Percentiles rank a stretch among this genome's conserved stretches.
These are phyloP conservation scores for Panzeria rudis DNA, from an alignment of 2,888 invertebrate species.

Conservation along the genomic window DNA sequence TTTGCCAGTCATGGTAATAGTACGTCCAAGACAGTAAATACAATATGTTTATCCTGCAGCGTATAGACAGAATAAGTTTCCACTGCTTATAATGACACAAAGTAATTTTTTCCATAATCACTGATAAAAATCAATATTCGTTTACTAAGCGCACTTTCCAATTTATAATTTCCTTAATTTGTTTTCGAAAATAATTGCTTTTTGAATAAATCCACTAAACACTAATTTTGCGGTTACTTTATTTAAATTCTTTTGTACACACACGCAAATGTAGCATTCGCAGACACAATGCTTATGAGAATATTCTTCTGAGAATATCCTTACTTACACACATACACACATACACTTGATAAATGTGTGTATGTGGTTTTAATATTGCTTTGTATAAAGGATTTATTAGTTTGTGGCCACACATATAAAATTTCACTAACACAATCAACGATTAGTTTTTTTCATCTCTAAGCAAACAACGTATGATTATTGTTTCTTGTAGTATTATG, in stretches of 20 bases:
- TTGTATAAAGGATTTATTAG: conserved; percentile 58
- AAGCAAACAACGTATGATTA: conserved; percentile 12
- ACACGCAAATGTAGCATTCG: conserved; percentile 2
- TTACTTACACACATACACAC: neutral
- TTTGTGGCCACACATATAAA: conserved; percentile 58
- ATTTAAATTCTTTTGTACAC: conserved; percentile 38
- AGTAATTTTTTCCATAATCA: no score
- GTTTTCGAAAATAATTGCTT: conserved; percentile 19
- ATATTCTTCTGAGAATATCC: neutral
- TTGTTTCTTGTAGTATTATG: neutral
- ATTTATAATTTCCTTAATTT: neutral
- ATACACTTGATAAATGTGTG: conserved; percentile 42
- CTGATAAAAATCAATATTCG: neutral
- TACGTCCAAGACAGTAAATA: no score
- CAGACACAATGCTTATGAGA: neutral
- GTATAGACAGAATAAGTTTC: no score
- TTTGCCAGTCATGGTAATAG: no score
- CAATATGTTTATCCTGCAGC: no score
- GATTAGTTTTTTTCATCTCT: conserved; percentile 3
- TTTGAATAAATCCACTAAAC: conserved; percentile 46
- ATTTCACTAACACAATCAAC: conserved; percentile 32
- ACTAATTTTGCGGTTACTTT: conserved; percentile 58
- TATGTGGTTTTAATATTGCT: conserved; percentile 63
- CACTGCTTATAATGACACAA: no score
- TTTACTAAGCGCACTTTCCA: neutral